Percentiles rank a stretch among this genome's conserved stretches.
These are phyloP conservation scores for Matsumurasca onukii DNA, from an alignment of 1,140 invertebrate genomes.

Conservation along the genomic window DNA sequence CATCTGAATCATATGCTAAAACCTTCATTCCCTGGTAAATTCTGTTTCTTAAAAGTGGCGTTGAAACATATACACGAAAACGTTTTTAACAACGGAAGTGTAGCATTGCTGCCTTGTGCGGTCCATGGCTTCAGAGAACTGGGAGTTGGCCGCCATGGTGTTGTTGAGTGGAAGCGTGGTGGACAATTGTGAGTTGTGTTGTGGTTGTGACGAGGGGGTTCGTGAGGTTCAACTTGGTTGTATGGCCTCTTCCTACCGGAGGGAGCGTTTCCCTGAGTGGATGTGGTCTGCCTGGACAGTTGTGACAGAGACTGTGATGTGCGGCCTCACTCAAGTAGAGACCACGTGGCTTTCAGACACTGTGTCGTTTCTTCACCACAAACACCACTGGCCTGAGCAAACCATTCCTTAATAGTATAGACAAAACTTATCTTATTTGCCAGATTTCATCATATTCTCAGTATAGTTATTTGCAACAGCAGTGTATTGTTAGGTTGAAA, in stretches of 20 bases:
- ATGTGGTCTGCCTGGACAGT: not conserved
- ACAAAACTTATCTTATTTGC: too few relatives aligned
- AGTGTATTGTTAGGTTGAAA: too few relatives aligned
- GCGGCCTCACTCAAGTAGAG: constrained; percentile 14
- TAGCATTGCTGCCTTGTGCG: not conserved
- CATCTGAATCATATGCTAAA: constrained; percentile 22
- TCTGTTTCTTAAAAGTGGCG: constrained; percentile 1
- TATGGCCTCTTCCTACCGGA: not conserved
- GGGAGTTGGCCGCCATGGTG: not conserved
- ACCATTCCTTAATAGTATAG: too few relatives aligned
- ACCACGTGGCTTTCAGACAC: constrained; percentile 19
- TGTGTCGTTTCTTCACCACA: constrained; percentile 8
- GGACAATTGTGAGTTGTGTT: not conserved
- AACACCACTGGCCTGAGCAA: constrained; percentile 23
- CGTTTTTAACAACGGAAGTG: not conserved
- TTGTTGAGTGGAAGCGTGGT: not conserved
- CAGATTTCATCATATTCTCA: too few relatives aligned
- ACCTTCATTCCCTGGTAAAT: constrained; percentile 9
- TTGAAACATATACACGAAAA: constrained; percentile 21
- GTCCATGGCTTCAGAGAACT: not conserved
- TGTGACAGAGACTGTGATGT: constrained; percentile 9
- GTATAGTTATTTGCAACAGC: too few relatives aligned
- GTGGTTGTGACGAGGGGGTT: too few relatives aligned
- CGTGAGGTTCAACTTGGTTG: not conserved
- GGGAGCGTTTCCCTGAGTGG: not conserved